Evolutionary conservation across 2,113 vertebrate genomes (phyloP), one percentile per base, ranked within the genome.

Genomic region (Sebastes schlegelii): DNA sequence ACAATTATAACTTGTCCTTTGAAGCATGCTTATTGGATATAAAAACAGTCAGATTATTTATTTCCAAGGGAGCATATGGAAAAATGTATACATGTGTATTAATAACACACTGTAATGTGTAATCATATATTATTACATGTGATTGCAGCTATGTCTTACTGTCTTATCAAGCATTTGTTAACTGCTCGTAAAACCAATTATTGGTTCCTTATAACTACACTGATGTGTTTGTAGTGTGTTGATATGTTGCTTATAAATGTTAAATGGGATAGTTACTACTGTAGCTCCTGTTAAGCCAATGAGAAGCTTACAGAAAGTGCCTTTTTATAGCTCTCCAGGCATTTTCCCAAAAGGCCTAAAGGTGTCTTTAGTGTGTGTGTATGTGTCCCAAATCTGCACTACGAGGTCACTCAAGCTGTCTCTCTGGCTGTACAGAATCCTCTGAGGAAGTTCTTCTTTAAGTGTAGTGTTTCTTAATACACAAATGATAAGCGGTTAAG

Each of bases 401-500:
- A 45, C 57, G 66, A 74, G 78, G 78, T 78, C 60, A 80, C 52
- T n/a, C 7, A 49, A 34, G 42, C 8, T 58, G 16, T 57, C 9
- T 58, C 4, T 62, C 14, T 66, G 60, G 42, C 17, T 55, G 21
- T 12, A 52, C 54, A 12, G 8, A 23, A 1, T 64, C 10, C 61
- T 72, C 67, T 23, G 19, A 23, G 55, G 69, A 63, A 17, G 10
- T 26, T 65, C 45, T 62, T n/a, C 26, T 70, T 57, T 82, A 46
- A 62, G 42, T 19, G 17, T 26, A 57, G 40, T 14, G 2, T 72
- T 61, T 84, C n/a, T 67, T 86, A 55, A 88, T 69, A 78, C 64
- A 55, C 75, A 81, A 73, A 86, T 86, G 76, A 72, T 58, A 74
- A 43, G 73, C 23, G 51, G 82, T 79, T 83, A 77, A 78, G 62